Evolutionary conservation across 1,140 invertebrate species (phyloP).

Genomic region (Danaus plexippus): DNA sequence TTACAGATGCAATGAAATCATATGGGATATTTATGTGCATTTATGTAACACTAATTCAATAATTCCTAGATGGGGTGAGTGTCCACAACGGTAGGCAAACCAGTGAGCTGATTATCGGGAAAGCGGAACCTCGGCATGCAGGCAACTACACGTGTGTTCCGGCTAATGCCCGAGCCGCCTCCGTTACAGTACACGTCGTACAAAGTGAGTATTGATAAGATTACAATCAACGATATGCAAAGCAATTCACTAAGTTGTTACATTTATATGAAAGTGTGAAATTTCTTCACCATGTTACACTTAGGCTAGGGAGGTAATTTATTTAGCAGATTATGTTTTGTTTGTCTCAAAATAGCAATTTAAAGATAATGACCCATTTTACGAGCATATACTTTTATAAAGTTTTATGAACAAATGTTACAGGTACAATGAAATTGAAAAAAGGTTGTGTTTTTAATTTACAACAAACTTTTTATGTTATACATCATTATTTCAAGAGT

Average conservation of each 20-base stretch:
- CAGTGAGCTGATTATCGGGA: constrained; percentile 70
- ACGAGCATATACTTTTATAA: no score
- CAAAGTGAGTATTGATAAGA: constrained; percentile 75
- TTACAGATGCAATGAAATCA: no score
- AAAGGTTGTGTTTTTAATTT: no score
- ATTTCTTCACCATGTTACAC: no score
- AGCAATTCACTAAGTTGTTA: background rate
- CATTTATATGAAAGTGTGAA: background rate
- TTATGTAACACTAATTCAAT: background rate
- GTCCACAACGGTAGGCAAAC: constrained; percentile 69
- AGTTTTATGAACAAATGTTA: no score
- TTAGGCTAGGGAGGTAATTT: no score
- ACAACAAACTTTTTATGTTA: no score
- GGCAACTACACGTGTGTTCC: constrained; percentile 93
- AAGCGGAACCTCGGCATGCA: constrained; percentile 75
- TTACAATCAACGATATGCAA: no score
- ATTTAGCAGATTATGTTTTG: no score
- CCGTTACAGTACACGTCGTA: constrained; percentile 88
- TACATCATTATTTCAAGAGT: background rate
- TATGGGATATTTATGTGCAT: background rate
- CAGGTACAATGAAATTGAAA: no score
- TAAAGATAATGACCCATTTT: no score
- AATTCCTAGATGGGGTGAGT: constrained; percentile 67
- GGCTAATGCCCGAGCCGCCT: constrained; percentile 86
- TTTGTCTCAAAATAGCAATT: no score